These are phyloP conservation scores for Macropus fuliginosus DNA, from an alignment of 2,797 vertebrate genomes.

Conservation along the genomic window DNA sequence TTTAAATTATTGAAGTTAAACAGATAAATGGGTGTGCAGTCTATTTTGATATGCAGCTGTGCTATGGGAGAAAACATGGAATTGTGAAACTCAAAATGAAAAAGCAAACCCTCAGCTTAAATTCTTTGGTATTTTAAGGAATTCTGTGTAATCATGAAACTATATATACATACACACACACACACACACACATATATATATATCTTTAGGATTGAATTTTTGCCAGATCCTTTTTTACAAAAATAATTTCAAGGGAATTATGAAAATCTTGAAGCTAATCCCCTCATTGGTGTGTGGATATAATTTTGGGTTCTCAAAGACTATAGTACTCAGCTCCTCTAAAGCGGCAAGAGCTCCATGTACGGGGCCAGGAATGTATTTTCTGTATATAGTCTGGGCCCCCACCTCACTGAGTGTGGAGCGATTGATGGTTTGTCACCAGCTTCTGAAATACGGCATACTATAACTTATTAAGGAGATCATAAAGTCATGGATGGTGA, in stretches of 20 bases:
- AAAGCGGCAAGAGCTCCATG: not conserved
- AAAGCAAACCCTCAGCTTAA: slow-evolving; percentile 2
- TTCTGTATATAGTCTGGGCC: not conserved
- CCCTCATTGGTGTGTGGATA: not conserved
- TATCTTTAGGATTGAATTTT: not conserved
- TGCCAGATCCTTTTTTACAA: not conserved
- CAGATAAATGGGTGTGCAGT: not conserved
- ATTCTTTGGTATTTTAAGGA: slow-evolving; percentile 5
- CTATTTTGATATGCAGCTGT: slow-evolving; percentile 41
- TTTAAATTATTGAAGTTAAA: slow-evolving; percentile 1
- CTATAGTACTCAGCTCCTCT: not conserved
- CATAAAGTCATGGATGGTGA: not conserved
- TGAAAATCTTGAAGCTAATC: not conserved
- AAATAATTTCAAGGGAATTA: not conserved
- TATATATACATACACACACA: too few relatives aligned
- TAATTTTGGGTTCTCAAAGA: not conserved
- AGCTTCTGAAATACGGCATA: not conserved
- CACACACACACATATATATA: too few relatives aligned
- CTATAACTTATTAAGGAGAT: not conserved
- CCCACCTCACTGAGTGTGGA: not conserved
- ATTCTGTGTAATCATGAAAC: not conserved
- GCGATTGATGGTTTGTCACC: not conserved
- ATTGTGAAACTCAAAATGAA: slow-evolving; percentile 21
- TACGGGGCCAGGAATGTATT: not conserved
- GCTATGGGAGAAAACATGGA: not conserved